These are phyloP conservation scores for Thryonomys swinderianus DNA, from an alignment of 2,113 vertebrate genomes.

Conservation along the genomic window DNA sequence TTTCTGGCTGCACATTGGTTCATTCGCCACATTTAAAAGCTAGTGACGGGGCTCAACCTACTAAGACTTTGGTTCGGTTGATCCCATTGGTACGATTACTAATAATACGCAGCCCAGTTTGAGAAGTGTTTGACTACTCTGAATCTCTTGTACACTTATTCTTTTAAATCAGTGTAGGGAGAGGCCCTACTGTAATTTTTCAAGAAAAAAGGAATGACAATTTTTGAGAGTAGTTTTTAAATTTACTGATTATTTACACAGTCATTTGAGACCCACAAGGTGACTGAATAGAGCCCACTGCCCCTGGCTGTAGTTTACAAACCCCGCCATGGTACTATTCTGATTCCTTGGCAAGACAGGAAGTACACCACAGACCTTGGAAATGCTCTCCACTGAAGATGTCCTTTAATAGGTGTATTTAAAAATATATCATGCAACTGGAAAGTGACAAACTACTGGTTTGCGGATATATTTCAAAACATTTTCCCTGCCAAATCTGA, in stretches of 20 bases:
- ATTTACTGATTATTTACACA: not conserved
- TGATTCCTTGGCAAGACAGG: not conserved
- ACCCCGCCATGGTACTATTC: too few relatives aligned
- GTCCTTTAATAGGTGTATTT: not conserved
- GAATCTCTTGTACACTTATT: not conserved
- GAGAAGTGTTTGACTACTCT: not conserved
- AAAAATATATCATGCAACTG: not conserved
- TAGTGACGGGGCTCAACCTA: not conserved
- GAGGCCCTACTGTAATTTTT: not conserved
- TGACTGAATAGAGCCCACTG: not conserved
- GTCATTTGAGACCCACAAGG: not conserved
- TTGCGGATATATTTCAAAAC: not conserved
- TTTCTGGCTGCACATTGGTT: not conserved
- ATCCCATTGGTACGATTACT: not conserved
- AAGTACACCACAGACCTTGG: fast-evolving
- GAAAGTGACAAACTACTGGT: not conserved
- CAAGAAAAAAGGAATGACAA: not conserved
- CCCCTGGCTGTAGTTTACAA: not conserved
- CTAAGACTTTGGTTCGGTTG: not conserved
- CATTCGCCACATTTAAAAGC: not conserved
- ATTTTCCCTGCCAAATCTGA: not conserved
- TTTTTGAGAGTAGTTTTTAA: not conserved
- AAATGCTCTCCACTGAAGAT: not conserved
- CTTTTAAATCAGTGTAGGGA: not conserved
- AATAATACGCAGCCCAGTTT: not conserved